These are phyloP conservation scores for Zeus faber DNA, from an alignment of 2,113 vertebrate genomes.

Conservation along the genomic window DNA sequence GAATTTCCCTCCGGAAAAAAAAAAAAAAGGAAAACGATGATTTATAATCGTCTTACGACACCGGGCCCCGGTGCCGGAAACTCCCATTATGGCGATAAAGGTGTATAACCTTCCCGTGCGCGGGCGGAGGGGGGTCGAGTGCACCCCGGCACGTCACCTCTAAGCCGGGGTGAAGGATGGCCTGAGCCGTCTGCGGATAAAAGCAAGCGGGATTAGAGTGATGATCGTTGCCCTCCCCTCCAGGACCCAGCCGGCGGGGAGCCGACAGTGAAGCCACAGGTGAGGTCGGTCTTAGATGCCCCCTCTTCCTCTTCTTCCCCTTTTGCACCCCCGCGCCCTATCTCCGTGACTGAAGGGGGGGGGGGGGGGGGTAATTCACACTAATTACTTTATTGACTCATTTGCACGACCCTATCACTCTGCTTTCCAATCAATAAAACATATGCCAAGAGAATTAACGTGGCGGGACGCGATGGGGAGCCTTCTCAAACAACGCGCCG, in stretches of 20 bases:
- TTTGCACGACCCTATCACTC: constrained; percentile 67
- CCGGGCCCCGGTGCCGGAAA: constrained; percentile 20
- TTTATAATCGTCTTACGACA: constrained; percentile 48
- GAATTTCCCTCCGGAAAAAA: constrained; percentile 61
- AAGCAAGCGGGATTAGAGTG: constrained; percentile 69
- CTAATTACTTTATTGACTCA: constrained; percentile 81
- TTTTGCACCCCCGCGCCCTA: constrained; percentile 38
- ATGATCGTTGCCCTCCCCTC: constrained; percentile 69
- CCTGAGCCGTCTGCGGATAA: neutral
- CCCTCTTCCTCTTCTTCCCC: constrained; percentile 39
- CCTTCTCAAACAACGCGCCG: constrained; percentile 55
- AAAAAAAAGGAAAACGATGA: constrained; percentile 37
- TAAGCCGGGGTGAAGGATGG: constrained; percentile 54
- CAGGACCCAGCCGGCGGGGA: constrained; percentile 64
- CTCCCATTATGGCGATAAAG: too few relatives aligned
- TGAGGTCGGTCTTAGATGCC: constrained; percentile 59
- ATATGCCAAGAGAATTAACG: constrained; percentile 72
- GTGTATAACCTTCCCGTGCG: too few relatives aligned
- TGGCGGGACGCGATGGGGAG: constrained; percentile 55
- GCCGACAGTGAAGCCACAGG: constrained; percentile 45
- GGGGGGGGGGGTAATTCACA: constrained; percentile 66
- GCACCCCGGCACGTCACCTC: constrained; percentile 42
- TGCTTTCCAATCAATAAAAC: constrained; percentile 76
- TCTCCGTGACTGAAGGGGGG: constrained; percentile 49
- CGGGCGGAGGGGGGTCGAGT: neutral